Evolutionary conservation across 2,113 vertebrate species (phyloP).

Genomic region (Pseudonaja textilis): DNA sequence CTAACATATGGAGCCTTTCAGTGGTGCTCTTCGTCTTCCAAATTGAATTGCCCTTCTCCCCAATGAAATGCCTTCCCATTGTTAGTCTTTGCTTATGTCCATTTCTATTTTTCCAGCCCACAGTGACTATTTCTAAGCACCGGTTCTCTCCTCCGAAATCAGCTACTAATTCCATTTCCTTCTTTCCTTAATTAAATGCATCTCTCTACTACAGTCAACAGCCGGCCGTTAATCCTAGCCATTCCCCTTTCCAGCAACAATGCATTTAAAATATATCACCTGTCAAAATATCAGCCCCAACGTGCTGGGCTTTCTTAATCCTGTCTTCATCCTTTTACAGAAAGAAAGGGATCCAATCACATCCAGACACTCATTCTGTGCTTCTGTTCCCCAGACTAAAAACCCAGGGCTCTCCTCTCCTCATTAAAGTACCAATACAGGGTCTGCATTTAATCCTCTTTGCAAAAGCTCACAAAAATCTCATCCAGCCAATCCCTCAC

Average conservation of each 20-base stretch:
- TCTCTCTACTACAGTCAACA: slow-evolving; percentile 6
- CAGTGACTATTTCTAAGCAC: not conserved
- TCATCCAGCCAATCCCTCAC: not conserved
- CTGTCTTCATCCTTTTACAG: not conserved
- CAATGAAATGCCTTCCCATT: not conserved
- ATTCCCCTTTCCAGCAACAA: not conserved
- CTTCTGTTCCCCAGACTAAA: not conserved
- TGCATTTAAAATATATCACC: not conserved
- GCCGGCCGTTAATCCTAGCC: not conserved
- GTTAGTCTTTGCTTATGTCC: not conserved
- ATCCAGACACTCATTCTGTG: not conserved
- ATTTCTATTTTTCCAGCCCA: not conserved
- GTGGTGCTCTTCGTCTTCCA: not conserved
- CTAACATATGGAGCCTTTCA: not conserved
- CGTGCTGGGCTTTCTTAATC: not conserved
- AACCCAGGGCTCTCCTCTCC: not conserved
- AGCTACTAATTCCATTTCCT: slow-evolving; percentile 12
- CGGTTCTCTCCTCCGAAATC: not conserved
- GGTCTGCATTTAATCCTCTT: not conserved
- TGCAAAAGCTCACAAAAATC: not conserved
- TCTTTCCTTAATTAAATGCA: slow-evolving; percentile 22
- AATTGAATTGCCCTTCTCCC: not conserved
- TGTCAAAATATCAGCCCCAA: not conserved
- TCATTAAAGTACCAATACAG: not conserved
- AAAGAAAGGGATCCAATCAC: rapidly evolving